Evolutionary conservation across 1,140 invertebrate species (phyloP).

Genomic region (Gryllus bimaculatus): DNA sequence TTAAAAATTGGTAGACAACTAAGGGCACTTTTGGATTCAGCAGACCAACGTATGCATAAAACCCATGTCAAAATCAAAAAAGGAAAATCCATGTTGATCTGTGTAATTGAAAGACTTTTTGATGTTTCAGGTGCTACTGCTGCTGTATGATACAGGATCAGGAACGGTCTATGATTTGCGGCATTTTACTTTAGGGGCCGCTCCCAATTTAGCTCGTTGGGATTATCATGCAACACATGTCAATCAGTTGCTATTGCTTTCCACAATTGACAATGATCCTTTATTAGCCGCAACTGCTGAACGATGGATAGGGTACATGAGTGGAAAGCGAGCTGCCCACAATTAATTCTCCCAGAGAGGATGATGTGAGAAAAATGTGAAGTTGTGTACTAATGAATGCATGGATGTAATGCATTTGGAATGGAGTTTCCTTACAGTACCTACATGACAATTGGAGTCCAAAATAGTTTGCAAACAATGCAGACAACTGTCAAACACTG

Average conservation of each 20-base stretch:
- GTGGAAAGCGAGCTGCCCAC: slow-evolving; percentile 84
- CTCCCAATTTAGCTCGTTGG: slow-evolving; percentile 89
- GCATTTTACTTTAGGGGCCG: slow-evolving; percentile 77
- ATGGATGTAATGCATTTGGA: no score
- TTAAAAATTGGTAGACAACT: no score
- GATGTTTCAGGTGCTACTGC: slow-evolving; percentile 50
- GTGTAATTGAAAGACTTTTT: background rate
- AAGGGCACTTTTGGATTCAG: no score
- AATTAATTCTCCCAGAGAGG: slow-evolving; percentile 46
- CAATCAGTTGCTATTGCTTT: slow-evolving; percentile 85
- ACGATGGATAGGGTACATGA: slow-evolving; percentile 92
- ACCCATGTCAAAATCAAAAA: no score
- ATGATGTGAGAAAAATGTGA: no score
- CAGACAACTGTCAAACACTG: no score
- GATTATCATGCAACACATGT: slow-evolving; percentile 98
- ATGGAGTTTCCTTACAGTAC: no score
- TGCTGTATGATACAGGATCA: slow-evolving; percentile 89
- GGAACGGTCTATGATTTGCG: slow-evolving; percentile 95
- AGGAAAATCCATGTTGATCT: no score
- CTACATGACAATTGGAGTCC: no score
- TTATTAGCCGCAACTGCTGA: slow-evolving; percentile 77
- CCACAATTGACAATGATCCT: slow-evolving; percentile 77
- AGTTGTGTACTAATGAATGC: no score
- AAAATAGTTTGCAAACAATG: no score
- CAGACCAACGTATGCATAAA: no score